Conservation (phyloP, 2,888 invertebrate genomes). For the Vanessa cardui region DNA sequence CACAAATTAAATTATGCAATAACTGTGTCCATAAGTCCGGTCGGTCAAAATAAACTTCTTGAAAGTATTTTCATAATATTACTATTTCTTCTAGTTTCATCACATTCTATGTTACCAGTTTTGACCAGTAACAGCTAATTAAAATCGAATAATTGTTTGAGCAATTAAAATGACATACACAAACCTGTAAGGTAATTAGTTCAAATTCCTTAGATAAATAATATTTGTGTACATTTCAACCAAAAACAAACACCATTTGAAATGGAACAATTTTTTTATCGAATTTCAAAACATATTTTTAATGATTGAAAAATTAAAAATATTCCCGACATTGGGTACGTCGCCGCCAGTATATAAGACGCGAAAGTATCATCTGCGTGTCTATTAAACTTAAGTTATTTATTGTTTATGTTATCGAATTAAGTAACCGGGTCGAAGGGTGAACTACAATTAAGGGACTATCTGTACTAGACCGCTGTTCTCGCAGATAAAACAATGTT, state of each 20-base stretch:
- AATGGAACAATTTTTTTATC: no score
- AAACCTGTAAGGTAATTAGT: no score
- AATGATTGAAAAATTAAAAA: neutral
- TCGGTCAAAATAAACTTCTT: no score
- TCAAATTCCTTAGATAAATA: no score
- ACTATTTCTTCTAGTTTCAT: neutral
- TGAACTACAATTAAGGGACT: neutral
- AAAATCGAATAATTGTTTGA: neutral
- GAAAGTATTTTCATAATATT: neutral
- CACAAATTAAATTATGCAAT: neutral
- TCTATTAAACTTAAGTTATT: neutral
- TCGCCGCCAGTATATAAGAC: neutral
- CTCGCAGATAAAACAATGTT: constrained; percentile 1
- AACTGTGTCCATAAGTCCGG: neutral
- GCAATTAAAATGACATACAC: no score
- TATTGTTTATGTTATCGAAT: neutral
- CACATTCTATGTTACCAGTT: neutral
- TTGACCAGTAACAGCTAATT: neutral
- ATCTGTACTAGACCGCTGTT: neutral
- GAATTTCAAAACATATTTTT: no score
- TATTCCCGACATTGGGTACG: neutral
- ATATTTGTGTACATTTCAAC: no score
- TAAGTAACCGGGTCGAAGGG: neutral
- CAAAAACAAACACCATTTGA: no score
- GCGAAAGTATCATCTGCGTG: neutral